phyloP scores from a whole-genome alignment of 2,888 invertebrate genomes.

The Hirtodrosophila duncani region DNA sequence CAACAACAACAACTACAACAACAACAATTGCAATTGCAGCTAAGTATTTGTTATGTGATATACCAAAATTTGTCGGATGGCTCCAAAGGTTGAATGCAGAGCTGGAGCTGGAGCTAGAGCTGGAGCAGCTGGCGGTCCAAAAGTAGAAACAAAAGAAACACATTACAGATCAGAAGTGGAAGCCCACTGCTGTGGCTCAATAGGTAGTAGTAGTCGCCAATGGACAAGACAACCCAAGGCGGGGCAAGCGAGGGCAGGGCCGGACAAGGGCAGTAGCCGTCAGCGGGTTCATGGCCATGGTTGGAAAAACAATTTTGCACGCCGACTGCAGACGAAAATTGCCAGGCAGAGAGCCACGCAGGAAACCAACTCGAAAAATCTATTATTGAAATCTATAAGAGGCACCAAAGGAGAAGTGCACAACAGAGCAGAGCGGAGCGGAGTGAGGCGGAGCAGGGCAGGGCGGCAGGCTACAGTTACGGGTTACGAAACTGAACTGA shows the following conservation, averaged over 20 bases:
- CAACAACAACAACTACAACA: slow-evolving; percentile 24
- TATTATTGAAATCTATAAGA: slow-evolving; percentile 73
- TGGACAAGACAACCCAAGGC: neutral
- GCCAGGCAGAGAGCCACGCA: slow-evolving; percentile 64
- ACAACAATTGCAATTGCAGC: slow-evolving; percentile 51
- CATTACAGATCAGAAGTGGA: slow-evolving; percentile 38
- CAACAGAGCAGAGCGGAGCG: slow-evolving; percentile 1
- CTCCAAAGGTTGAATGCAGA: slow-evolving; percentile 65
- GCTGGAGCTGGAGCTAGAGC: slow-evolving; percentile 57
- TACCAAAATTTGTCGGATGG: too few species aligned
- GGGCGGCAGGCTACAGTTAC: too few species aligned
- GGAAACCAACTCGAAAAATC: slow-evolving; percentile 70
- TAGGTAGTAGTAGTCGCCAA: too few species aligned
- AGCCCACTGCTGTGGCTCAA: too few species aligned
- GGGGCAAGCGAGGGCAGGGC: slow-evolving; percentile 2
- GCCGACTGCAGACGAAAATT: slow-evolving; percentile 60
- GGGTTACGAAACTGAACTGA: too few species aligned
- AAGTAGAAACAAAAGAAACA: slow-evolving; percentile 56
- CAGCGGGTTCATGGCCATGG: slow-evolving; percentile 67
- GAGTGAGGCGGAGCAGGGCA: neutral
- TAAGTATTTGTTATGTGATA: too few species aligned
- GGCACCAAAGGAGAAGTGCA: slow-evolving; percentile 43
- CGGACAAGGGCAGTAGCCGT: slow-evolving; percentile 39
- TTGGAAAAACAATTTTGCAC: slow-evolving; percentile 68
- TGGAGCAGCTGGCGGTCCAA: slow-evolving; percentile 19